These are phyloP conservation scores for Dascyllus trimaculatus DNA, from an alignment of 2,113 vertebrate genomes.

Conservation along the genomic window DNA sequence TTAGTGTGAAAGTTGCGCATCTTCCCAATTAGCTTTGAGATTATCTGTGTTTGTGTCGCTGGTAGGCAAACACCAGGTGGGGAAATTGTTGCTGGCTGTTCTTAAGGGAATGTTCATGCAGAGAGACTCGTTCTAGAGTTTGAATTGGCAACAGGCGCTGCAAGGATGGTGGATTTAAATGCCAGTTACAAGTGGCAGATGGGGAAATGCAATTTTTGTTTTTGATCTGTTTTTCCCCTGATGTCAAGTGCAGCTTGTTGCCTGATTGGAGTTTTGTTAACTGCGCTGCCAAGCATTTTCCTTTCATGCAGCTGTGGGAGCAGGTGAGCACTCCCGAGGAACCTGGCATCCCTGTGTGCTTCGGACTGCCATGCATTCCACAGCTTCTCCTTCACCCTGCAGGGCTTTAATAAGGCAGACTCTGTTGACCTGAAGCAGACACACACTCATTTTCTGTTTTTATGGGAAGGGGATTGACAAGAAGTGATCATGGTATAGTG, in stretches of 20 bases:
- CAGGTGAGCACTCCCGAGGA: constrained; percentile 41
- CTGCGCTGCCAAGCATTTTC: constrained; percentile 37
- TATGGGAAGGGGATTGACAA: neutral
- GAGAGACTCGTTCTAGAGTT: constrained; percentile 28
- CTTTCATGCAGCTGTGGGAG: constrained; percentile 42
- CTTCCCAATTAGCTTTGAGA: constrained; percentile 19
- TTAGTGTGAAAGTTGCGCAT: constrained; percentile 11
- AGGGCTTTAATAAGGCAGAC: neutral
- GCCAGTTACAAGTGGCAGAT: constrained; percentile 47
- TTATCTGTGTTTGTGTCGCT: constrained; percentile 36
- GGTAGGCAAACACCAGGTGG: constrained; percentile 40
- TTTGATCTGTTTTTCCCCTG: constrained; percentile 34
- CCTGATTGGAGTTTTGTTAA: constrained; percentile 44
- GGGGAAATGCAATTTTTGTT: constrained; percentile 42
- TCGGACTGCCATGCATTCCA: constrained; percentile 48
- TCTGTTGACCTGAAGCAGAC: constrained; percentile 15
- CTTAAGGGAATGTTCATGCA: constrained; percentile 30
- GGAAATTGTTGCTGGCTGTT: constrained; percentile 40
- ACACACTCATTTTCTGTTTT: neutral
- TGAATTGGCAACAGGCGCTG: constrained; percentile 28
- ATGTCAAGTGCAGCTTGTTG: constrained; percentile 50
- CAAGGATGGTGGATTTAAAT: constrained; percentile 35
- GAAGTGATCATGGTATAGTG: neutral
- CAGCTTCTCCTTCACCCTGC: constrained; percentile 16
- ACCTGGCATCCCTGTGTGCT: constrained; percentile 19